Percentiles rank a stretch among this genome's conserved stretches.
Evolutionary conservation across 1,140 invertebrate genomes (phyloP).

Genomic region (Heliconius himera): DNA sequence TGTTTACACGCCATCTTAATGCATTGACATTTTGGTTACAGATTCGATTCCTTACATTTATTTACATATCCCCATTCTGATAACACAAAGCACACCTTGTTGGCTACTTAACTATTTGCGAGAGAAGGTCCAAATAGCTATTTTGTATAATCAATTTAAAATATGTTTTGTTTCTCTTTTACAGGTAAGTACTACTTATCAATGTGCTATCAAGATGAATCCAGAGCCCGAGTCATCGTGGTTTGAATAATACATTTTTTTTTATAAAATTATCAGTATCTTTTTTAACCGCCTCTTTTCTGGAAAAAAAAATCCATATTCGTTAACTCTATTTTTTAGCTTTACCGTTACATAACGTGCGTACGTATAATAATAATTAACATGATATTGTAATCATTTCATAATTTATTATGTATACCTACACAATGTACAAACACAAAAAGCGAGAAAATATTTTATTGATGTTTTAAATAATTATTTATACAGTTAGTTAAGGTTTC

Average conservation of each 20-base stretch:
- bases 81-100: too few relatives aligned
- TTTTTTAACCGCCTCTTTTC: too few relatives aligned
- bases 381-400: not conserved
- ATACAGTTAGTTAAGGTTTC: constrained; percentile 2
- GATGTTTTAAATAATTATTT: not conserved
- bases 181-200: constrained; percentile 23
- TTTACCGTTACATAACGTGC: too few relatives aligned
- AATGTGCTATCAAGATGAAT: not conserved
- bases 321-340: too few relatives aligned
- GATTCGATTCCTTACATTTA: too few relatives aligned
- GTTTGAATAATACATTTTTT: not conserved
- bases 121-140: too few relatives aligned
- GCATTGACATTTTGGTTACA: too few relatives aligned
- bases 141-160: not conserved
- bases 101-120: too few relatives aligned
- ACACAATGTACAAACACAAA: not conserved
- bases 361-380: too few relatives aligned
- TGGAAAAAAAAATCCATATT: too few relatives aligned
- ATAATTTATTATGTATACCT: not conserved
- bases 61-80: too few relatives aligned
- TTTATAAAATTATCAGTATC: not conserved
- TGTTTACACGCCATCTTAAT: too few relatives aligned
- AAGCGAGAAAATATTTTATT: not conserved
- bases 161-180: constrained; percentile 8
- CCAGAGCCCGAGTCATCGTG: not conserved